Evolutionary conservation across 2,797 vertebrate species (phyloP).

Genomic region (Gymnodraco acuticeps): DNA sequence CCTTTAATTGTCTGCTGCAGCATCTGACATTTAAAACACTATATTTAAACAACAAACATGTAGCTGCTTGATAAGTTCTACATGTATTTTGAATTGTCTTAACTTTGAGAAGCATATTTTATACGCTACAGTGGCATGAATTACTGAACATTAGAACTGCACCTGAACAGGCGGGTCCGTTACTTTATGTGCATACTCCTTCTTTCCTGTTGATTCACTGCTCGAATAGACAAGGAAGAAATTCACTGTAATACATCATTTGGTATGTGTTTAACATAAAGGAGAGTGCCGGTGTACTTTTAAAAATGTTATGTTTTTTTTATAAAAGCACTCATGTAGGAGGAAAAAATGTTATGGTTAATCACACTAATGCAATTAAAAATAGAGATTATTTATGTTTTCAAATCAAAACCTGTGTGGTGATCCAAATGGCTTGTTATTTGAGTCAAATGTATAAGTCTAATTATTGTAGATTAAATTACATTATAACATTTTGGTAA

Average conservation of each 20-base stretch:
- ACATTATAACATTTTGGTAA: background rate
- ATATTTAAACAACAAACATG: background rate
- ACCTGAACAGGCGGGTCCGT: background rate
- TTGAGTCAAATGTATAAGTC: background rate
- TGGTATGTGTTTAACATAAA: background rate
- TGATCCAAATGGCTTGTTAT: background rate
- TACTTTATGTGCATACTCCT: background rate
- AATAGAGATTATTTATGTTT: background rate
- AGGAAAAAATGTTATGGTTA: background rate
- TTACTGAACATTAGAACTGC: background rate
- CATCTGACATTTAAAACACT: background rate
- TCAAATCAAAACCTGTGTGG: background rate
- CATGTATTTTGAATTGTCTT: background rate
- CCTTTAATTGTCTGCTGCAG: background rate
- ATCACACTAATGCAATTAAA: background rate
- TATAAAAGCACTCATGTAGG: background rate
- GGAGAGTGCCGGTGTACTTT: background rate
- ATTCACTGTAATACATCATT: background rate
- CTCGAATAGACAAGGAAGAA: background rate
- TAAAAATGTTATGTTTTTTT: no score
- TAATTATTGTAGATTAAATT: background rate
- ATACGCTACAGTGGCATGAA: background rate
- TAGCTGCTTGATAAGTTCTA: background rate
- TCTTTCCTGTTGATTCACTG: slow-evolving; percentile 23
- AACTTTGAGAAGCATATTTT: background rate